Evolutionary conservation across 2,113 vertebrate species (phyloP), one percentile per base, ranked within the genome.

Genomic region (Oreotrochilus melanogaster): DNA sequence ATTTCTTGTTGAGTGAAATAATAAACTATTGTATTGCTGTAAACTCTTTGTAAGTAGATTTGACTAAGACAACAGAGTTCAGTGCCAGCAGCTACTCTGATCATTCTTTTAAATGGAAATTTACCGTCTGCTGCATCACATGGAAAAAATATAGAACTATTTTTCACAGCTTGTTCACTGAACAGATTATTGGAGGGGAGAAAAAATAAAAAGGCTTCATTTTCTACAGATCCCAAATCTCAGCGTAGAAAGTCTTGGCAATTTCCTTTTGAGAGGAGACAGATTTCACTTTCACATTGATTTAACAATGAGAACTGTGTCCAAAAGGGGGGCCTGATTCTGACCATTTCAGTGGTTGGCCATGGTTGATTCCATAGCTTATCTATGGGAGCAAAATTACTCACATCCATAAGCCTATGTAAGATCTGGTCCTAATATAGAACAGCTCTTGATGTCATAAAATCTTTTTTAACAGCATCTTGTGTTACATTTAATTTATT

Each of bases 51-150:
- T 98, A 98, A 98, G 97, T 94, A 97, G 97, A 97, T 97, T 98
- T 95, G 96, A 98, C 98, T 97, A 98, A 97, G 98, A 98, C 97
- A 98, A 97, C 96, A 96, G 97, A 97, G 95, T 97, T 92, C 96
- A 97, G 94, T 97, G 98, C 98, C 98, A 98, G 98, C 97, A 98
- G 97, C 97, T 97, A 97, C 98, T 98, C 98, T 94, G 93, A 97
- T 97, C 98, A 98, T 98, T 98, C 98, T 98, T 98, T 98, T 98
- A 98, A 98, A 98, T 98, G 98, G 98, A 98, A 98, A 98, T 98
- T 98, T 98, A 97, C 98, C 98, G 98, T 98, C 98, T 98, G 98
- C 98, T 98, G 92, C 97, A 98, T 98, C 97, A 98, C 98, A 98
- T 97, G 98, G 97, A 97, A 97, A 97, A 98, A 97, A 98, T 97